Conservation (phyloP, 2,888 invertebrate species). For the Calameuta idolon region DNA sequence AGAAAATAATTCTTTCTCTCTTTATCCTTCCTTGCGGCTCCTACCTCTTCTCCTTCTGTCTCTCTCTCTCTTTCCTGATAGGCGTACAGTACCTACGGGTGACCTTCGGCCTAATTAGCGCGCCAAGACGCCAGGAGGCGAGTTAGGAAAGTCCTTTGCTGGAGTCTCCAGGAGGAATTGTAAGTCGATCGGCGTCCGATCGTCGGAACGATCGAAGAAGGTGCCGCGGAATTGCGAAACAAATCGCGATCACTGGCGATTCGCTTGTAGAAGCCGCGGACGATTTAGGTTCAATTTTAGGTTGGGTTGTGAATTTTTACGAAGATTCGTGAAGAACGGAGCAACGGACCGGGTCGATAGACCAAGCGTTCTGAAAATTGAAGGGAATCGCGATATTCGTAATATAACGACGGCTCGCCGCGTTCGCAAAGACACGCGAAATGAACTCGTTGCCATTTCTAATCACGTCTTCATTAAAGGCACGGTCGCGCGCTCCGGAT, state of each 20-base stretch:
- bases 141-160: neutral
- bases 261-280: neutral
- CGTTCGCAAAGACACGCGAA: constrained; percentile 15
- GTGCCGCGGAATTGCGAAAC: neutral
- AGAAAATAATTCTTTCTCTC: constrained; percentile 25
- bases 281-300: too few relatives aligned
- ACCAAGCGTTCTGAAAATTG: neutral
- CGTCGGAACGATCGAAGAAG: neutral
- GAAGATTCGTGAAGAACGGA: neutral
- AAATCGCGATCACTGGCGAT: neutral
- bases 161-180: neutral
- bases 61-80: neutral
- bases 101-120: constrained; percentile 41
- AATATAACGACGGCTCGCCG: neutral
- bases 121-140: neutral
- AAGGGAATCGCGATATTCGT: neutral
- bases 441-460: constrained; percentile 44
- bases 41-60: neutral
- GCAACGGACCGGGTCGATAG: too few relatives aligned
- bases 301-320: neutral
- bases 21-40: constrained; percentile 29
- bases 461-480: constrained; percentile 45
- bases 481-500: constrained; percentile 24
- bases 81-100: constrained; percentile 2
- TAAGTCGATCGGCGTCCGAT: neutral